Evolutionary conservation across 2,113 vertebrate genomes (phyloP).

Genomic region (Nothocercus nigrocapillus): DNA sequence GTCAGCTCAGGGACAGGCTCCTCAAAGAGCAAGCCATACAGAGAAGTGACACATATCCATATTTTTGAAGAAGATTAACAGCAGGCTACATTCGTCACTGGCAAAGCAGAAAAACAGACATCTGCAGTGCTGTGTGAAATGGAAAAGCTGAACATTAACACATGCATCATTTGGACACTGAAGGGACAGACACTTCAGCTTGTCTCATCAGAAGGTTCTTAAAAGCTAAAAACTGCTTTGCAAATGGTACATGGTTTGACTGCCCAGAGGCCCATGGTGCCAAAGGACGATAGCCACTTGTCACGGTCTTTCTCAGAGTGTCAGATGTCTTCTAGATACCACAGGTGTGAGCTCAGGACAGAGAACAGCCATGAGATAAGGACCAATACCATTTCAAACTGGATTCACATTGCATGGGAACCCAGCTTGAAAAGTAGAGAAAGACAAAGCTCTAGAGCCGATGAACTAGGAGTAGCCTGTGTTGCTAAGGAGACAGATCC

Average conservation of each 20-base stretch:
- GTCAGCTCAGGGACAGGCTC: neutral
- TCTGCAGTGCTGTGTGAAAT: neutral
- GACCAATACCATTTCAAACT: neutral
- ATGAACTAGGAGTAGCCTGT: neutral
- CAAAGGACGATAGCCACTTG: neutral
- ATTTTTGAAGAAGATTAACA: neutral
- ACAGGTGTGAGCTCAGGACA: neutral
- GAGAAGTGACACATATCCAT: neutral
- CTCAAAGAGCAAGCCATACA: neutral
- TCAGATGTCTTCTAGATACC: neutral
- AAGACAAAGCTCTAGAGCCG: neutral
- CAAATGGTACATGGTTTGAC: neutral
- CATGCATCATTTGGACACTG: neutral
- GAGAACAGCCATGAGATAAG: neutral
- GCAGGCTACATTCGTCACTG: neutral
- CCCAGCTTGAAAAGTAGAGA: neutral
- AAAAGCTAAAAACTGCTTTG: neutral
- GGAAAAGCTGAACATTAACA: neutral
- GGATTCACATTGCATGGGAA: neutral
- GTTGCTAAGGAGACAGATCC: slow-evolving; percentile 39
- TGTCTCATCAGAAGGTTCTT: neutral
- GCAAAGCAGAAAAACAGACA: neutral
- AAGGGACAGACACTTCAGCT: neutral
- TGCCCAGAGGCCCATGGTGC: neutral
- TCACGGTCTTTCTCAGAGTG: neutral